Base-by-base conservation (phyloP, 92 coral and sea anemone species). In the Bergia sp. region DNA sequence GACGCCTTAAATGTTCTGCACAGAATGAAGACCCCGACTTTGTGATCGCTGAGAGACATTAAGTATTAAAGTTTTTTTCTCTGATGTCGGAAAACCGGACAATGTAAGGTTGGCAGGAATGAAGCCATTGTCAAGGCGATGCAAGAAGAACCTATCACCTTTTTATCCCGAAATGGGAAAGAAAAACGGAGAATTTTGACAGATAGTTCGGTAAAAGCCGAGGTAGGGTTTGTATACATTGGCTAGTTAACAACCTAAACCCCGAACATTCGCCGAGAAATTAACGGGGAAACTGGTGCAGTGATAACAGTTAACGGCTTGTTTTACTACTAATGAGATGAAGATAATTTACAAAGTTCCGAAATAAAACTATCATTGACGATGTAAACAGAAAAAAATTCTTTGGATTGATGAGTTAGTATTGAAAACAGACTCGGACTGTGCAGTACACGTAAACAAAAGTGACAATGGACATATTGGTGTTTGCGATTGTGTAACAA, bases 131-230 rank as follows among this genome's bases (percentile, higher is more conserved):
- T 37, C 15, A 61, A 85, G 79, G 82, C 87, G 10, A 92, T 92
- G 94, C 90, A 84, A 37, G 44, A 86, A 76, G 94, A 92, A 86
- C 76, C 92, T 67, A 87, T 92, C 71, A 92, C 94, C 64, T 92
- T 92, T 89, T 90, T 92, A 87, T 92, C 94, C 86, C 88, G 90
- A 39, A 89, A 38, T 53, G 94, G 94, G 88, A 76, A 92, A 77
- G 94, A 92, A 78, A 89, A 84, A 18, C 71, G 90, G 37, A 80
- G 86, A 9, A 73, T 88, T 61, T 86, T 74, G 71, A 91, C 94
- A 7, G 94, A 92, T 42, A 80, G 82, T 4, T 79, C 86, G 23
- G 88, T 79, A 43, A 89, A 77, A 66, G 90, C 94, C 36, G 94
- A 92, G 94, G 94, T 92, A 89, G 79, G 94, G 39, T 69, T 41